Evolutionary conservation across 2,888 invertebrate genomes (phyloP), one percentile per base, ranked within the genome.

Genomic region (Falcaria lacertinaria): DNA sequence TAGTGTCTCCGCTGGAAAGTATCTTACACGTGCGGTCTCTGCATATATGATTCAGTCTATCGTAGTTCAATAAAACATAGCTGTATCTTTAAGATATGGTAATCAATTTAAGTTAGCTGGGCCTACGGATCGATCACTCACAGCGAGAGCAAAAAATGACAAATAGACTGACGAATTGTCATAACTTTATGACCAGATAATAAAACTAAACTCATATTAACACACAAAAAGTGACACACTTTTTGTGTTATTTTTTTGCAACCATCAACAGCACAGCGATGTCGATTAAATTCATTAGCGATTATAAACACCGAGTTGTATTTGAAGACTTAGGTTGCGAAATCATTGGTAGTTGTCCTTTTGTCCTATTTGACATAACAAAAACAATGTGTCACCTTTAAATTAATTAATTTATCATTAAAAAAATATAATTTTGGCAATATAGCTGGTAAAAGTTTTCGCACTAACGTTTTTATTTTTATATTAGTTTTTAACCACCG

Each of bases 181-280:
- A 43, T 55, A 53, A 57, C 50, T 42, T 48, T 52, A 47, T 38
- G 44, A 38, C 39, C 34, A 19, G 41, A 46, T 51, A 52, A 47
- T 44, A 38, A 47, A 39, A 45, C 39, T 39, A 50, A 34, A 15
- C 42, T 48, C 50, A 42, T 47, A 51, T 5, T 28, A 58, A 56
- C 48, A 52, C 47, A 49, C 47, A 39, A 37, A 43, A 38, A 41
- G 37, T 38, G 39, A 49, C 33, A 38, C 45, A 48, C 46, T 54
- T 55, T 58, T 58, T 51, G 47, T 48, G 34, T 25, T 16, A 13
- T 43, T 39, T 49, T 44, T 42, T 15, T 35, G 41, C 45, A 36
- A 47, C 47, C 7, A 35, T 32, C 13, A 13, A 38, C 43, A 40
- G 42, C 19, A 19, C 22, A 54, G 41, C 45, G 44, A 45, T 48